A percentile compares a stretch with the other conserved stretches of the same genome.
These are phyloP conservation scores for Torymus tubicola DNA, from an alignment of 2,888 invertebrate genomes.

Conservation along the genomic window DNA sequence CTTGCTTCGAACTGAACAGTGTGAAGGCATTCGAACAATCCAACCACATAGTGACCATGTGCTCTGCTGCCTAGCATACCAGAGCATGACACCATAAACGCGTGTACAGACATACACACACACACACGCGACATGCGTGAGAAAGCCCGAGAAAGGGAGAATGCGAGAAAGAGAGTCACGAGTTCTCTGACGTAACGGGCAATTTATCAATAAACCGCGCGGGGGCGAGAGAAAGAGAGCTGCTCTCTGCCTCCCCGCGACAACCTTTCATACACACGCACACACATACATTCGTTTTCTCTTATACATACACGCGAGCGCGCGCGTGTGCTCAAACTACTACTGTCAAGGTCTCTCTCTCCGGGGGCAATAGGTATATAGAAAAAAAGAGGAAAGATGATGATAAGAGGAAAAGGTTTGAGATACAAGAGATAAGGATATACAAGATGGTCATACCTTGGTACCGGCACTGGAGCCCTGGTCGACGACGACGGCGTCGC, in stretches of 20 bases:
- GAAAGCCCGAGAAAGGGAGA: neutral
- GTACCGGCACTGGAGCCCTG: conserved; percentile 35
- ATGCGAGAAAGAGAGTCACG: conserved; percentile 41
- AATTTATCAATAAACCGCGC: conserved; percentile 46
- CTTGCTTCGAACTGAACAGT: too few relatives aligned
- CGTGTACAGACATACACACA: neutral
- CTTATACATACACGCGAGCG: too few relatives aligned
- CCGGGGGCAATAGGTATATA: neutral
- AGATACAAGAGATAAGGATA: neutral
- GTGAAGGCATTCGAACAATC: too few relatives aligned
- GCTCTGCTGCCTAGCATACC: too few relatives aligned
- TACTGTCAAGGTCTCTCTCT: neutral
- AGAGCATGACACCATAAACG: too few relatives aligned
- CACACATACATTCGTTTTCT: neutral
- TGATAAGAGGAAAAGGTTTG: too few relatives aligned
- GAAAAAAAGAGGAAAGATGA: too few relatives aligned
- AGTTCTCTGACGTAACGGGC: conserved; percentile 55
- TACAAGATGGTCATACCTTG: conserved; percentile 37
- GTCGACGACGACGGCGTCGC: conserved; percentile 50
- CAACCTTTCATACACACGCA: neutral
- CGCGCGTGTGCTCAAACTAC: too few relatives aligned
- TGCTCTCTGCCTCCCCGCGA: neutral
- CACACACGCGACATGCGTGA: too few relatives aligned
- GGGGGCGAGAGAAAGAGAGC: conserved; percentile 1
- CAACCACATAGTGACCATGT: too few relatives aligned